phyloP scores from a whole-genome alignment of 2,113 vertebrate genomes.

The Alethe diademata region DNA sequence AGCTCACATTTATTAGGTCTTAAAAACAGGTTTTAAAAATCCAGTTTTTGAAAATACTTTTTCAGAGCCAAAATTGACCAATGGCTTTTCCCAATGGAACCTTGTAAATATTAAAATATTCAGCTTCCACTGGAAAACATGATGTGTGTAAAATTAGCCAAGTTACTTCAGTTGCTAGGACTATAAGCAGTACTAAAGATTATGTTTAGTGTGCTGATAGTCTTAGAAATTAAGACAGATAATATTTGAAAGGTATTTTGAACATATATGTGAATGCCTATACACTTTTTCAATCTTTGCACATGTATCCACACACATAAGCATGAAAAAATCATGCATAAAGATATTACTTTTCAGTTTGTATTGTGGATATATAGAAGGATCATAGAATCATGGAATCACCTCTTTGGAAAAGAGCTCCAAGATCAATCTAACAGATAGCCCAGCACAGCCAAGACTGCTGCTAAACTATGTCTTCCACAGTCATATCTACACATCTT shows the following conservation, averaged over 20 bases:
- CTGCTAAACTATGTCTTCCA: background rate
- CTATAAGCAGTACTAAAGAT: background rate
- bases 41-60: background rate
- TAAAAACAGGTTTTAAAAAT: background rate
- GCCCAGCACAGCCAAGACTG: background rate
- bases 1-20: background rate
- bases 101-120: background rate
- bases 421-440: background rate
- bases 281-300: background rate
- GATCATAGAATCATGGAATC: background rate
- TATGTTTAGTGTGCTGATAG: background rate
- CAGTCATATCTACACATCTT: background rate
- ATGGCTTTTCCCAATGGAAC: background rate
- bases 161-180: background rate
- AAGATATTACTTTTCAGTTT: background rate
- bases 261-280: background rate
- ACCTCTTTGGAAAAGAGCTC: background rate
- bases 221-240: background rate
- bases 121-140: fast-evolving
- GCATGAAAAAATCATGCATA: background rate
- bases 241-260: background rate
- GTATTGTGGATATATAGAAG: background rate
- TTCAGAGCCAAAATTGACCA: background rate
- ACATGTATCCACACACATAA: background rate
- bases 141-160: background rate